These are phyloP conservation scores for Xiphophorus maculatus DNA, from an alignment of 2,113 vertebrate species.

Conservation along the genomic window DNA sequence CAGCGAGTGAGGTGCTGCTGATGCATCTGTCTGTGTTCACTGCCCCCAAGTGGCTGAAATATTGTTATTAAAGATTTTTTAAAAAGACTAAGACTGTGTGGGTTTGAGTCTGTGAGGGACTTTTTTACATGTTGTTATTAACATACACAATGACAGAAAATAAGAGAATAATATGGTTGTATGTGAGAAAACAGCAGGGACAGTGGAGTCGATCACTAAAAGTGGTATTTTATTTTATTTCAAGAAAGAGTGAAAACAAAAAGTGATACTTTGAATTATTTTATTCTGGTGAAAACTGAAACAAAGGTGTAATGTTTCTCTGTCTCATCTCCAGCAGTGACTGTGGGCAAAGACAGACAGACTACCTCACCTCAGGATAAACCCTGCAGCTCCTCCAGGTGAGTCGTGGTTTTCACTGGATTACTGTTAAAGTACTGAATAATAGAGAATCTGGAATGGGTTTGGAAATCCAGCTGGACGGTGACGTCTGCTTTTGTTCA, in stretches of 20 bases:
- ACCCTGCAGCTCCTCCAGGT: conserved; percentile 42
- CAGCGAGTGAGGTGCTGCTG: neutral
- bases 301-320: conserved; percentile 13
- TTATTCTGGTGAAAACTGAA: conserved; percentile 1
- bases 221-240: neutral
- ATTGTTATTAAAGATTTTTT: neutral
- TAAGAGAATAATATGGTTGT: neutral
- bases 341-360: neutral
- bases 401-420: conserved; percentile 27
- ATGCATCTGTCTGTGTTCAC: neutral
- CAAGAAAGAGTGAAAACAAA: neutral
- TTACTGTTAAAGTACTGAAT: neutral
- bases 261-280: neutral
- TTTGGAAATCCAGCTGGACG: neutral
- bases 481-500: neutral
- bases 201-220: neutral
- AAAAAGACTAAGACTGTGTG: neutral
- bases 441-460: neutral
- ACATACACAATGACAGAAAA: conserved; percentile 18
- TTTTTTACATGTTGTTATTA: neutral
- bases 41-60: conserved; percentile 6
- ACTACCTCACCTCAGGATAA: conserved; percentile 26
- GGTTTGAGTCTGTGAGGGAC: neutral
- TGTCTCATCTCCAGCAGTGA: conserved; percentile 9
- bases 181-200: neutral